Evolutionary conservation across 2,113 vertebrate species (phyloP), one percentile per base, ranked within the genome.

Genomic region (Indri indri): DNA sequence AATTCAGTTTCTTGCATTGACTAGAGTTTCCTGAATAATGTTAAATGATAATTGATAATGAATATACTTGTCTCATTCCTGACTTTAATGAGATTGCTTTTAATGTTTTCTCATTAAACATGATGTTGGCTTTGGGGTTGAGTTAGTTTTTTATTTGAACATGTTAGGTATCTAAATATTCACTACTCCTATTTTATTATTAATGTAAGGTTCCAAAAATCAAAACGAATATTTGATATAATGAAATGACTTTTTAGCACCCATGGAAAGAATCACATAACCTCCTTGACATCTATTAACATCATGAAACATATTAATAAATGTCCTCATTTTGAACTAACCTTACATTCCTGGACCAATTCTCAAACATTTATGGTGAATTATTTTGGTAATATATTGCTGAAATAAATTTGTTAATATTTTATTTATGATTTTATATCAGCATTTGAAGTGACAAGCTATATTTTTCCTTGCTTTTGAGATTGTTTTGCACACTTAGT

Each of bases 61-160:
- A 10, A 54, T 25, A 27, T 40, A 27, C 12, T 77, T 77, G 74
- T 50, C 74, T 13, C 76, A 79, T n/a, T 13, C 6, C n/a, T 76
- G 27, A 52, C 20, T 52, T 79, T 52, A 54, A 22, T 40, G 4
- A 40, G 23, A 82, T 42, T 18, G 14, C 25, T 30, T 37, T 61
- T 57, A 59, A 61, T 30, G 14, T 82, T 82, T 82, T 42, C n/a
- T 14, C 37, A 59, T 82, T 82, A 82, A 42, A 13, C 8, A 59
- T 81, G 52, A 57, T 40, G 23, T 23, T 59, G n/a, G n/a, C 79
- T 57, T 80, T 81, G n/a, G 12, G 9, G 23, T 40, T 81, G n/a
- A 81, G 54, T 81, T 57, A 57, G n/a, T 79, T 79, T 79, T 79
- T 79, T 52, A 79, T 57, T 52, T 37, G 54, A 80, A 80, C 20